These are phyloP conservation scores for Lepus americanus DNA, from an alignment of 2,113 vertebrate genomes.

Conservation along the genomic window DNA sequence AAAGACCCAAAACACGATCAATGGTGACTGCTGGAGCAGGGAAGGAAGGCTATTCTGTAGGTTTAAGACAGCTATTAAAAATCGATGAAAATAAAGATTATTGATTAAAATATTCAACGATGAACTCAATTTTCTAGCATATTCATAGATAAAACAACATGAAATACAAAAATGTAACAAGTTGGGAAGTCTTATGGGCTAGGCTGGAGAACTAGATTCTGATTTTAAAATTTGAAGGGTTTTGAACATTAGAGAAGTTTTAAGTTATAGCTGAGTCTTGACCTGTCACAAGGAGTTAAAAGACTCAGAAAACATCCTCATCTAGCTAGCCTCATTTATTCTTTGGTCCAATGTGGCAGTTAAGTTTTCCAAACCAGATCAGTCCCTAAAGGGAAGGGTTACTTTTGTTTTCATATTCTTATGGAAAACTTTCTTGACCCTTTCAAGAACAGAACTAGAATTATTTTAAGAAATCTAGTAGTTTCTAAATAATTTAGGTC, in stretches of 20 bases:
- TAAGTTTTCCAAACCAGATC: background rate
- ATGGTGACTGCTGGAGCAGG: background rate
- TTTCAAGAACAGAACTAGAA: background rate
- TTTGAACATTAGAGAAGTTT: background rate
- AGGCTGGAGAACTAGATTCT: background rate
- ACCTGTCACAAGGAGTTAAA: background rate
- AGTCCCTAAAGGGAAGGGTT: background rate
- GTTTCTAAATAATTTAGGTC: background rate
- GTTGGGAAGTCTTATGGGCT: background rate
- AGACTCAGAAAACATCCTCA: background rate
- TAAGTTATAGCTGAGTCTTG: background rate
- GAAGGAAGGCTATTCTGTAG: background rate
- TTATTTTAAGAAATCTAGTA: background rate
- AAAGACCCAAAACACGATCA: background rate
- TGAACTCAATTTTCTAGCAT: background rate
- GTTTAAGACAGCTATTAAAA: conserved; percentile 42
- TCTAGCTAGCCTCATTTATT: background rate
- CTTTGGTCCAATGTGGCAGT: background rate
- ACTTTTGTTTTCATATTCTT: background rate
- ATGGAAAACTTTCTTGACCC: background rate
- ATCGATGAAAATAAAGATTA: background rate
- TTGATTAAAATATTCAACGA: conserved; percentile 23
- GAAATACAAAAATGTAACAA: background rate
- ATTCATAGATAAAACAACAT: background rate
- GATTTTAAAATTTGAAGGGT: conserved; percentile 5